phyloP scores from a whole-genome alignment of 2,888 invertebrate species.

The Loripinus fragilis region DNA sequence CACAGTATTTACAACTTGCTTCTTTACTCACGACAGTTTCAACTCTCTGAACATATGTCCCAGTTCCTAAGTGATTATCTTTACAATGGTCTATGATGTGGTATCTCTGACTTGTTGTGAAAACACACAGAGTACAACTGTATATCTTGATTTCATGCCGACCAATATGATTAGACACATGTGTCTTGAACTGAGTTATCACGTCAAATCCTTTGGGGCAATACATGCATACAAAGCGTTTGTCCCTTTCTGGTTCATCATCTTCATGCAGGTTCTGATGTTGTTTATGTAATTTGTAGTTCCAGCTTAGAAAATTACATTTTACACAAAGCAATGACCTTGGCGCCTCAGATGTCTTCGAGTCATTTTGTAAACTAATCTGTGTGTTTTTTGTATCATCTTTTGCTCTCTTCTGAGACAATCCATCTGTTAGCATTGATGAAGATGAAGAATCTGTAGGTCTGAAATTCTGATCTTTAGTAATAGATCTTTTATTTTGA shows the following conservation, averaged over 20 bases:
- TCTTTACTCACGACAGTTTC: conserved; percentile 48
- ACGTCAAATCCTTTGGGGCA: conserved; percentile 55
- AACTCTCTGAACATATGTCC: conserved; percentile 29
- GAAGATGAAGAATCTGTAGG: background rate
- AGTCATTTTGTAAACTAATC: background rate
- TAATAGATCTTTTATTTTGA: background rate
- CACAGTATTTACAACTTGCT: conserved; percentile 52
- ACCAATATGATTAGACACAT: conserved; percentile 61
- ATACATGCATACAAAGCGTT: conserved; percentile 59
- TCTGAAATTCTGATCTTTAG: background rate
- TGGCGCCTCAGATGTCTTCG: conserved; percentile 22
- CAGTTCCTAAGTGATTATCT: conserved; percentile 48
- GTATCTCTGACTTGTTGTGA: conserved; percentile 54
- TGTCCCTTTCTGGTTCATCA: conserved; percentile 44
- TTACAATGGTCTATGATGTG: conserved; percentile 58
- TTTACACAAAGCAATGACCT: conserved; percentile 45
- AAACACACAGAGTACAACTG: conserved; percentile 59
- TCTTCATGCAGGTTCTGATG: conserved; percentile 45
- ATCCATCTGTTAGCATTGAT: background rate
- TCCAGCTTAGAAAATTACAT: conserved; percentile 52
- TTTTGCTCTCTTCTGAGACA: background rate
- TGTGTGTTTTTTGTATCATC: background rate
- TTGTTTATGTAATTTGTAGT: conserved; percentile 30
- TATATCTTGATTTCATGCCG: conserved; percentile 57
- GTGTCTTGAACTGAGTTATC: conserved; percentile 48